These are phyloP conservation scores for Habropoda laboriosa DNA, from an alignment of 1,140 invertebrate species.

Conservation along the genomic window DNA sequence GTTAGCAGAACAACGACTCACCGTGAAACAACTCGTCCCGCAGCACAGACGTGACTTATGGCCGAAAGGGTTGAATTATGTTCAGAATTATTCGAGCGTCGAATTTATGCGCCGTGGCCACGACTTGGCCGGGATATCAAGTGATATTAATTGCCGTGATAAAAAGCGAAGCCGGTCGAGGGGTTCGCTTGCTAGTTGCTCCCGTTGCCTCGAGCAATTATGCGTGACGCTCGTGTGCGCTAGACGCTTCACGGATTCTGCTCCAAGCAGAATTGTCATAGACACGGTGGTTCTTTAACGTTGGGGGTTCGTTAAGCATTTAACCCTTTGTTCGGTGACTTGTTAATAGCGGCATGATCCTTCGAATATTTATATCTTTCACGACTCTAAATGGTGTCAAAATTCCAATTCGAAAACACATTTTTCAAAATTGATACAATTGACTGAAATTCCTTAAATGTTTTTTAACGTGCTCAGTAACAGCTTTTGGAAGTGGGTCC, in stretches of 20 bases:
- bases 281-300: neutral
- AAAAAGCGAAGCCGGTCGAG: slow-evolving; percentile 48
- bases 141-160: slow-evolving; percentile 77
- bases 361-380: no score
- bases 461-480: no score
- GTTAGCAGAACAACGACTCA: slow-evolving; percentile 46
- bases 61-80: slow-evolving; percentile 76
- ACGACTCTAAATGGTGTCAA: no score
- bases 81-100: slow-evolving; percentile 75
- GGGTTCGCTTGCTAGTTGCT: slow-evolving; percentile 22
- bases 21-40: slow-evolving; percentile 34
- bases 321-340: slow-evolving; percentile 77
- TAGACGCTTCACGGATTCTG: slow-evolving; percentile 31
- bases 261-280: neutral
- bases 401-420: no score
- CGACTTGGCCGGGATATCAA: slow-evolving; percentile 60
- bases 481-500: no score
- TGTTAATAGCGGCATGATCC: slow-evolving; percentile 70
- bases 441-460: no score
- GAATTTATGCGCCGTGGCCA: slow-evolving; percentile 72
- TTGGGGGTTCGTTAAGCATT: slow-evolving; percentile 13
- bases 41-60: slow-evolving; percentile 68
- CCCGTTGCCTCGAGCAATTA: slow-evolving; percentile 41
- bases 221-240: slow-evolving; percentile 35
- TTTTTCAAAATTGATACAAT: no score